Base-by-base conservation (phyloP, 2,113 vertebrate species). In the Pardalotus punctatus region DNA sequence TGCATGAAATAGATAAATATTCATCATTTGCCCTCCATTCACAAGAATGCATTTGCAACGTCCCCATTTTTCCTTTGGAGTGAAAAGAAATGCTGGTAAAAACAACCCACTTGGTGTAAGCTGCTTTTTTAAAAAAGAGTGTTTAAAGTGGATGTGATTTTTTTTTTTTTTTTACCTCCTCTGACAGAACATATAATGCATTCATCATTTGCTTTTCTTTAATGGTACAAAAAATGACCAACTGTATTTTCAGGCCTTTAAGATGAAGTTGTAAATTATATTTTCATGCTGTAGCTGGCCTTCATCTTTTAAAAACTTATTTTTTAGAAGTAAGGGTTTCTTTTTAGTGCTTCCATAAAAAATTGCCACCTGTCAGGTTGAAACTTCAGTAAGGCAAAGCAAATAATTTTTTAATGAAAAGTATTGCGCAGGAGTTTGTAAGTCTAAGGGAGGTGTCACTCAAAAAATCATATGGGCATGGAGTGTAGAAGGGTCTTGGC, bases 231-330 rank as follows among this genome's bases (percentile, higher is more conserved):
- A 96, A 88, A 95, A 94, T 81, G 92, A 95, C 94, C 61, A 84
- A 90, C 56, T 93, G 72, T 95, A 86, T 95, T 97, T 94, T 92
- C 74, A 95, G 88, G 82, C 80, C 96, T 91, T 92, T 96, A 93
- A 95, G 79, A 94, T 61, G 81, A 96, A 97, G 91, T 91, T 97
- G 91, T 97, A 96, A 97, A 97, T 97, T 95, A 70, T 96, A 94
- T 97, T 97, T 95, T 94, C 76, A 86, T 90, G 93, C 77, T 95
- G 70, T 94, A 91, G 77, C 87, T 93, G 83, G 82, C 56, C 90
- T 97, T 97, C 94, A 88, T 96, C 69, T 95, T 97, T 96, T 78
- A 94, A 92, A 96, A 96, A 95, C 67, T 94, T 97, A 84, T 96
- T 93, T 96, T 93, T 95, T 89, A 92, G 86, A 92, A 80, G 92